phyloP scores from a whole-genome alignment of 2,113 vertebrate species.

The Myrmophylax atrothorax region DNA sequence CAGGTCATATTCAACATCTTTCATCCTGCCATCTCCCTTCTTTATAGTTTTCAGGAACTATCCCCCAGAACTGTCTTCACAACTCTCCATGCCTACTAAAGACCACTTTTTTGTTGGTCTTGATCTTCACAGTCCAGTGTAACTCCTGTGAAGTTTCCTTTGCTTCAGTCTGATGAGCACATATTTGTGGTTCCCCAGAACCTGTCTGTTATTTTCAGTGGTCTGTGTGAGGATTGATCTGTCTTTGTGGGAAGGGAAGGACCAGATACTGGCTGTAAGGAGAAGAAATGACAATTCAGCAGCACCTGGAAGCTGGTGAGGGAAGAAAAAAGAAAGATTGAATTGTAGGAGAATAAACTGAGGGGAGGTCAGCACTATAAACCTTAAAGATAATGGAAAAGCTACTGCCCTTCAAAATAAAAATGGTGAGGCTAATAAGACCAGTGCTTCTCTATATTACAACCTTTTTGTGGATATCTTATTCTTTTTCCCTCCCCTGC shows the following conservation, averaged over 20 bases:
- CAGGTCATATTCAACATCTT: not conserved
- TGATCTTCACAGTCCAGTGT: not conserved
- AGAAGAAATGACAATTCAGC: not conserved
- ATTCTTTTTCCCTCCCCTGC: not conserved
- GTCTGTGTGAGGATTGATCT: not conserved
- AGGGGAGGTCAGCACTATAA: not conserved
- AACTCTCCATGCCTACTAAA: not conserved
- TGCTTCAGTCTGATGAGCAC: rapidly evolving
- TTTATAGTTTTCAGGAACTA: not conserved
- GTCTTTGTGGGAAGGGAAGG: not conserved
- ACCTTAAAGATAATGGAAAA: not conserved
- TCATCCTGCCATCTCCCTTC: not conserved
- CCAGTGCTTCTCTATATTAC: not conserved
- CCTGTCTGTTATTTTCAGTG: not conserved
- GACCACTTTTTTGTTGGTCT: not conserved
- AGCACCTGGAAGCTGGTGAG: not conserved
- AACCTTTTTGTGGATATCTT: not conserved
- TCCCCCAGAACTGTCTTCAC: not conserved
- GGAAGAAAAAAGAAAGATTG: not conserved
- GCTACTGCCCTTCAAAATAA: not conserved
- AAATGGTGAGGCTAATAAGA: not conserved
- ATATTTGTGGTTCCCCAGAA: not conserved
- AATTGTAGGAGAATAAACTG: not conserved
- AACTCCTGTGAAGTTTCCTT: not conserved
- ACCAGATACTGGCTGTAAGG: not conserved